Conservation (phyloP, 2,888 invertebrate genomes). For the Drosophila meridionalis region DNA sequence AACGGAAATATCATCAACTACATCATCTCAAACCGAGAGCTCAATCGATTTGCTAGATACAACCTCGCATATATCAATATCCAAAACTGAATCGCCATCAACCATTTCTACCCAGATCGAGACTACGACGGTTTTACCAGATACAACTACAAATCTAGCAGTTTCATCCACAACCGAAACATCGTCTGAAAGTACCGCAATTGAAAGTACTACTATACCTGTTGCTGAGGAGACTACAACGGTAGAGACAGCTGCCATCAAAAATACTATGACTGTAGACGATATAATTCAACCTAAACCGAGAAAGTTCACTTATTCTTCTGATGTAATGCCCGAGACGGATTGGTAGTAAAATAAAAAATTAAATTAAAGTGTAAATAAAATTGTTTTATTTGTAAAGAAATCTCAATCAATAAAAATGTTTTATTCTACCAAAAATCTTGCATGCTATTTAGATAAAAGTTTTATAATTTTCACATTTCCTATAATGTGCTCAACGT, state of each 20-base stretch:
- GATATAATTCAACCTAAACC: slow-evolving; percentile 43
- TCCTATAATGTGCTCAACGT: neutral
- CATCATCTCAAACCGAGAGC: neutral
- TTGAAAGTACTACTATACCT: neutral
- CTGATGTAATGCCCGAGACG: slow-evolving; percentile 77
- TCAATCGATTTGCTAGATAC: slow-evolving; percentile 5
- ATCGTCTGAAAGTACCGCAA: slow-evolving; percentile 2
- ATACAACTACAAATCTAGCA: neutral
- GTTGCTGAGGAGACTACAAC: neutral
- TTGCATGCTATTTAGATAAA: too few species aligned
- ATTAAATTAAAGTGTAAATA: too few species aligned
- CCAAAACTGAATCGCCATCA: neutral
- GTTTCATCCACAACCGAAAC: slow-evolving; percentile 6
- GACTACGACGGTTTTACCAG: neutral
- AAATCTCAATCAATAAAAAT: neutral
- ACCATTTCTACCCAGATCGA: neutral
- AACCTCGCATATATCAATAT: neutral
- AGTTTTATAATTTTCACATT: neutral
- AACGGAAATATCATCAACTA: neutral
- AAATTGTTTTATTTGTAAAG: neutral
- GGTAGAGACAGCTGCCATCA: neutral
- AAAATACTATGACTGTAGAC: slow-evolving; percentile 17
- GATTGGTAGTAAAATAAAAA: slow-evolving; percentile 35
- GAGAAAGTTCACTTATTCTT: slow-evolving; percentile 59
- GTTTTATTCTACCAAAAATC: too few species aligned